Evolutionary conservation across 2,888 invertebrate genomes (phyloP), one percentile per base, ranked within the genome.

Genomic region (Yponomeuta malinellus): DNA sequence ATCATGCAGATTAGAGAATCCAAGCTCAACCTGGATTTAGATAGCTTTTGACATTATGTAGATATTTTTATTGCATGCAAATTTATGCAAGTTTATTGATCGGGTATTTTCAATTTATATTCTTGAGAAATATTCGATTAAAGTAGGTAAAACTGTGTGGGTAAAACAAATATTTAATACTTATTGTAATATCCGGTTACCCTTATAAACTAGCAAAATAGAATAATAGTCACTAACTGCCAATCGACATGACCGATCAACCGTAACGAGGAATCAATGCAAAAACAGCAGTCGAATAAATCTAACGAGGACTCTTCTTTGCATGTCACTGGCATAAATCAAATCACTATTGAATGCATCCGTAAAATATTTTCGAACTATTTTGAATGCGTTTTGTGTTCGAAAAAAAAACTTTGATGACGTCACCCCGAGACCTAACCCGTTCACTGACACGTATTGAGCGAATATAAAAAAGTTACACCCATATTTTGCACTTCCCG

Each of bases 401-500:
- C 79, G 69, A 48, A 77, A 76, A 84, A 88, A 88, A 89, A 85
- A 78, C 74, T 75, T 76, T 77, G 52, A 15, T 15, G 15, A 59
- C 52, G 52, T 59, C 84, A 87, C 88, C 89, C 81, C 81, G 83
- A 80, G 87, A 88, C 85, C 86, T 87, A 92, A 90, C 90, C 90
- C 92, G 90, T 88, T 86, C 88, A 83, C 85, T 89, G 89, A 87
- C 90, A 90, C 87, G 88, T 83, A 90, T 90, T 87, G 83, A 89
- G 80, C 81, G 78, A 82, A 83, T 82, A 84, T 83, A 89, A 89
- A 90, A 90, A 91, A 86, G 90, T 85, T 89, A 90, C 92, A 92
- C 92, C 92, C 92, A 92, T 92, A 92, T 92, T 91, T 92, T 91
- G 92, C 91, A 90, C 90, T 90, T 91, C 89, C 86, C 86, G 84